Percentiles rank a stretch among this genome's conserved stretches.
Evolutionary conservation across 2,113 vertebrate genomes (phyloP).

Genomic region (Empidonax alnorum): DNA sequence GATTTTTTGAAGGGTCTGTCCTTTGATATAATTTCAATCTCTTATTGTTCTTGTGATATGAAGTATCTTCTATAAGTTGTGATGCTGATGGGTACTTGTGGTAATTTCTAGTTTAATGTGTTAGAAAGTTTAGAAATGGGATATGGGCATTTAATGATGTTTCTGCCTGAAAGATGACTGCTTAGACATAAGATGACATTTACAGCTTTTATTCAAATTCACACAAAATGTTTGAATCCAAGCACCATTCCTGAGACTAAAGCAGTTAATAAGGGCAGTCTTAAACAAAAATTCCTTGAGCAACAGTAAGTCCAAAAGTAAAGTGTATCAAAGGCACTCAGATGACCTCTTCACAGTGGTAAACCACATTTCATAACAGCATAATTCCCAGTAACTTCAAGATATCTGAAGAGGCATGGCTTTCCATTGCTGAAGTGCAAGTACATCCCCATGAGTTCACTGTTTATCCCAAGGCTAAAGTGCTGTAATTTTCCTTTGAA

Average conservation of each 20-base stretch:
- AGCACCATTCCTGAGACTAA: background rate
- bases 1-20: background rate
- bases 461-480: constrained; percentile 1
- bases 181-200: background rate
- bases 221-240: background rate
- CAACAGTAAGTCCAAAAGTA: background rate
- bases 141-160: background rate
- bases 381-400: constrained; percentile 19
- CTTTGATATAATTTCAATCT: background rate
- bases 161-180: background rate
- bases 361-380: constrained; percentile 27
- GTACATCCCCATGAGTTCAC: constrained; percentile 27
- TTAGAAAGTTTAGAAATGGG: background rate
- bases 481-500: background rate
- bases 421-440: background rate
- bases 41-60: background rate
- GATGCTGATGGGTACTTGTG: background rate
- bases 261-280: background rate
- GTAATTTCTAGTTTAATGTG: background rate
- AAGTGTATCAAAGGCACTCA: background rate
- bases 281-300: background rate
- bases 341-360: background rate
- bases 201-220: constrained; percentile 6
- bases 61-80: background rate
- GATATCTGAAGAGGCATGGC: background rate